Percentiles rank a stretch among this genome's conserved stretches.
Evolutionary conservation across 2,797 vertebrate species (phyloP).

Genomic region (Esox lucius): DNA sequence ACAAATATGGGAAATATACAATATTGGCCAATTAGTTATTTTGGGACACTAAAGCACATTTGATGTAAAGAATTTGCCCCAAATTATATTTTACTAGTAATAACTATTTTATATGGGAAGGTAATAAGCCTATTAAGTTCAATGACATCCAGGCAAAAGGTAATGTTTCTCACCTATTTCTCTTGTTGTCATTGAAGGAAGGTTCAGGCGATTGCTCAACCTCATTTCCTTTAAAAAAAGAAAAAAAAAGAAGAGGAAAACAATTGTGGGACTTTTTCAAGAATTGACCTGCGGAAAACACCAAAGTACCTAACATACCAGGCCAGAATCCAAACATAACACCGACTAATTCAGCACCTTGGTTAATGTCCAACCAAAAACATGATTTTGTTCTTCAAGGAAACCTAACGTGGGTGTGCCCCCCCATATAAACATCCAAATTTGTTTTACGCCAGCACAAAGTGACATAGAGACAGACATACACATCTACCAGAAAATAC

Average conservation of each 20-base stretch:
- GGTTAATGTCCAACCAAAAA: not conserved
- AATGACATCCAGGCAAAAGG: not conserved
- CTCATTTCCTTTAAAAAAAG: slow-evolving; percentile 45
- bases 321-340: slow-evolving; percentile 20
- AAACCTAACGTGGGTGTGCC: not conserved
- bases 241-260: slow-evolving; percentile 41
- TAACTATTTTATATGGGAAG: no score
- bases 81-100: no score
- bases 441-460: not conserved
- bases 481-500: not conserved
- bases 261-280: slow-evolving; percentile 25
- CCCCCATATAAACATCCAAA: not conserved
- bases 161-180: slow-evolving; percentile 48
- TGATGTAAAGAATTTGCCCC: no score
- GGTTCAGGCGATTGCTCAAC: slow-evolving; percentile 22
- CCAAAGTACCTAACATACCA: slow-evolving; percentile 28
- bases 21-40: no score
- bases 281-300: slow-evolving; percentile 28
- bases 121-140: not conserved
- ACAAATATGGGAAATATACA: no score
- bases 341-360: not conserved
- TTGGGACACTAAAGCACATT: no score
- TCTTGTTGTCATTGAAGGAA: slow-evolving; percentile 12
- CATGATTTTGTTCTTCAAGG: not conserved
- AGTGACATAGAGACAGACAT: not conserved